These are phyloP conservation scores for Pachymerium ferrugineum DNA, from an alignment of 2,888 invertebrate genomes.

Conservation along the genomic window DNA sequence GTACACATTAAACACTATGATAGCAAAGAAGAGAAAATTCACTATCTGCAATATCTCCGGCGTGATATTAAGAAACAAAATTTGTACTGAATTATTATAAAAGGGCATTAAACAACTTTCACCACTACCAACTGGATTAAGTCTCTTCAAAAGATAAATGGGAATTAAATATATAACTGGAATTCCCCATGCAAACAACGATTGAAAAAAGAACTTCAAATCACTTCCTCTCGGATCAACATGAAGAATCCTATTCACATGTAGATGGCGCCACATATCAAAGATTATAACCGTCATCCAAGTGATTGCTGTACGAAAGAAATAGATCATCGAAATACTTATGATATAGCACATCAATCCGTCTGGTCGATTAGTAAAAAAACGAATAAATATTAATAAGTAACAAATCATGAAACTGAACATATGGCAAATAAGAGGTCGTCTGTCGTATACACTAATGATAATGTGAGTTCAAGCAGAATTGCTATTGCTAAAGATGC, in stretches of 20 bases:
- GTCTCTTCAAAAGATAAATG: background rate
- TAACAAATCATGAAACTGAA: too few relatives aligned
- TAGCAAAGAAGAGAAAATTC: background rate
- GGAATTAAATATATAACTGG: background rate
- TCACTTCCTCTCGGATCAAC: background rate
- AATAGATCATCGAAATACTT: too few relatives aligned
- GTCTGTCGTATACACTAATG: too few relatives aligned
- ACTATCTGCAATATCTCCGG: background rate
- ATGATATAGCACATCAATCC: too few relatives aligned
- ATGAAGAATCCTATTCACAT: background rate
- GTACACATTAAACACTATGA: background rate
- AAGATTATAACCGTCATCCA: background rate
- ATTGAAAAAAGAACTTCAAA: background rate
- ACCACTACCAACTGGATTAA: background rate
- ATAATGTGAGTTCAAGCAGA: too few relatives aligned
- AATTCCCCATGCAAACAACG: background rate
- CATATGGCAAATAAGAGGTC: too few relatives aligned
- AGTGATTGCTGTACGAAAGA: background rate
- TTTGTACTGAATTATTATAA: background rate
- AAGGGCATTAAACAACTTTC: background rate
- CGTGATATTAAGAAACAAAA: background rate
- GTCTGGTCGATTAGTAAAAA: too few relatives aligned
- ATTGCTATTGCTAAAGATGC: too few relatives aligned
- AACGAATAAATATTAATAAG: too few relatives aligned
- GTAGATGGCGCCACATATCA: background rate